Evolutionary conservation across 2,113 vertebrate species (phyloP).

Genomic region (Bubalus kerabau): DNA sequence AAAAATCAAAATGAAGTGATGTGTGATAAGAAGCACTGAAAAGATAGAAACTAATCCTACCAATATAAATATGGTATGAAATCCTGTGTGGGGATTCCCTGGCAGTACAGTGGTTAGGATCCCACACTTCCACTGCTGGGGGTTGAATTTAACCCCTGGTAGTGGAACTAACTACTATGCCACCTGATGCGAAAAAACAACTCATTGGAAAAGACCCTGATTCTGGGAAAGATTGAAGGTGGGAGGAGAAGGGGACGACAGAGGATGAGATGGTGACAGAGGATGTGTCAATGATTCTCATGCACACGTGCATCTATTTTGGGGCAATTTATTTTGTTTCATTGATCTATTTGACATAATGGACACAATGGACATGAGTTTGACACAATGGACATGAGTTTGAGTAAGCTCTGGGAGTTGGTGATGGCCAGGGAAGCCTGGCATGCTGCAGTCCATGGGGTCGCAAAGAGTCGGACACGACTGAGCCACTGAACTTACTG

Average conservation of each 20-base stretch:
- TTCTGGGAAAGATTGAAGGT: background rate
- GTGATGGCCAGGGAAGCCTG: background rate
- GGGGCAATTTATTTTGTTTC: no score
- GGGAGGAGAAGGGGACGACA: background rate
- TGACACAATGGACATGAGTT: background rate
- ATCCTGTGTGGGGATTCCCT: background rate
- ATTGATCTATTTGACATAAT: no score
- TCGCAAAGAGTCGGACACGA: rapidly evolving
- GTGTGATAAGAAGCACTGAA: background rate
- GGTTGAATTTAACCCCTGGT: background rate
- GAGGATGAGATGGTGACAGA: background rate
- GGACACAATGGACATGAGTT: background rate
- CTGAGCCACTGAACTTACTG: background rate
- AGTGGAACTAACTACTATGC: background rate
- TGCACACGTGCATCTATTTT: no score
- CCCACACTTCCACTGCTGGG: background rate
- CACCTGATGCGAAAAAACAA: background rate
- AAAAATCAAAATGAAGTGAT: background rate
- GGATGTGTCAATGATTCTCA: no score
- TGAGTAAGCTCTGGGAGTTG: background rate
- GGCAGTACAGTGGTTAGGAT: background rate
- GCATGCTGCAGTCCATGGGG: rapidly evolving
- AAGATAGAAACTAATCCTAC: background rate
- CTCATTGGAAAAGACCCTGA: background rate
- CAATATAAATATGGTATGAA: background rate